A percentile compares a stretch with the other conserved stretches of the same genome.
phyloP scores from a whole-genome alignment of 2,113 vertebrate species.

The Nycticorax nycticorax region DNA sequence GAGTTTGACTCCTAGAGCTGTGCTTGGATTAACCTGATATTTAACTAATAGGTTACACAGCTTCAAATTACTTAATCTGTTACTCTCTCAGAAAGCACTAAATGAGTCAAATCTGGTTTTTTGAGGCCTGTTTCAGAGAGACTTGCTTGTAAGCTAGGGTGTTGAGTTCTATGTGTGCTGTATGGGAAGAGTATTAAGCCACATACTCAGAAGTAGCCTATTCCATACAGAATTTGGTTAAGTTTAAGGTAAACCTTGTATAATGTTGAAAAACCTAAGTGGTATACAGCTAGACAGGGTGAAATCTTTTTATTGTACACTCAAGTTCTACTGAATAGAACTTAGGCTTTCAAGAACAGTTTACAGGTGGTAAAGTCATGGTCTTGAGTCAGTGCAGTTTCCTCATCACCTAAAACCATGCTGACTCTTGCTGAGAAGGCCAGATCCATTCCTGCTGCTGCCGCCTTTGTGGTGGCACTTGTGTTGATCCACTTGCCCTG shows the following conservation, averaged over 20 bases:
- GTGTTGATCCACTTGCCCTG: background rate
- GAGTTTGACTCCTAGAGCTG: background rate
- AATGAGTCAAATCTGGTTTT: background rate
- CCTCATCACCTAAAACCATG: background rate
- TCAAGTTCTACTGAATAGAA: background rate
- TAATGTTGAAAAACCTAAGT: background rate
- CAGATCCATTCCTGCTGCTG: background rate
- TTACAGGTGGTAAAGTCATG: background rate
- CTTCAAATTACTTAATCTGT: background rate
- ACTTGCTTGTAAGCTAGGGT: background rate
- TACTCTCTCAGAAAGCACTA: background rate
- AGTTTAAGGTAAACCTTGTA: background rate
- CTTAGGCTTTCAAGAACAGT: background rate
- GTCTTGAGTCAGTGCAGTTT: background rate
- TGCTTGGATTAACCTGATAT: background rate
- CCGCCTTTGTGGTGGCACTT: background rate
- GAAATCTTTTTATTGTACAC: background rate
- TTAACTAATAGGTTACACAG: background rate
- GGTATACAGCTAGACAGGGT: background rate
- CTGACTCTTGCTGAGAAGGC: background rate
- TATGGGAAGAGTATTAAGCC: background rate
- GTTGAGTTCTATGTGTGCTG: background rate
- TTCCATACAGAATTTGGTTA: background rate
- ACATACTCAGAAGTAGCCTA: background rate
- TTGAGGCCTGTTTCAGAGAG: background rate